Base-by-base conservation (phyloP, 2,888 invertebrate genomes). In the Apomyelois bistriatella region DNA sequence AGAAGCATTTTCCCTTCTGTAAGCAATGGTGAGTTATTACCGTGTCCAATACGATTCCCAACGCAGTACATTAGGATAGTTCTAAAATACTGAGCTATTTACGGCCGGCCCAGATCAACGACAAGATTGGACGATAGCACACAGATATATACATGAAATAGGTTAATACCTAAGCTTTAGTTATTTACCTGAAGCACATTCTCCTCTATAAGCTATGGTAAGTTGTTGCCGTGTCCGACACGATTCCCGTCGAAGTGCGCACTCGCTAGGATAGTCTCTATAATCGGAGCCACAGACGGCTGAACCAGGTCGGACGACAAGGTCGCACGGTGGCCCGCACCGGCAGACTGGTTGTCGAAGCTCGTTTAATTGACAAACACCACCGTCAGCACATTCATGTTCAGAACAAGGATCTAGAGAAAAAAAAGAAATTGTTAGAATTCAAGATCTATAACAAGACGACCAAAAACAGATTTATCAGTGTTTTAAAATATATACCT, bases 341-440 rank as follows among this genome's bases (percentile, higher is more conserved):
- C 93, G 92, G 79, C 97, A 97, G 40, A 92, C 92, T 0, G 97
- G 95, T 61, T 94, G 92, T 43, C 97, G 92, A 51, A 94, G 92
- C 64, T 92, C 93, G 82, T 96, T 95, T 80, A 97, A 88, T 79
- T 95, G 96, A 85, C 97, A 97, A 56, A 96, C 92, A 74, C 96
- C 95, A 30, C 95, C 94, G 61, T 94, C 93, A 28, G 93, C 91
- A 83, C 97, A 97, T 70, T 93, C 92, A 62, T 95, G 92, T 54
- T 93, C 94, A 40, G 93, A 92, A 81, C 97, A 97, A 0, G 97
- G 97, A 92, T 97, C 97, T 97, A 90, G 36, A 38, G 40, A 47
- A 51, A 62, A 56, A 50, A 40, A 5, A n/a, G n/a, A n/a, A n/a
- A 2, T 22, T 22, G 22, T 22, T 2, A 22, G 22, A 22, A 22